Evolutionary conservation across 2,888 invertebrate genomes (phyloP).

Genomic region (Spisula solida): DNA sequence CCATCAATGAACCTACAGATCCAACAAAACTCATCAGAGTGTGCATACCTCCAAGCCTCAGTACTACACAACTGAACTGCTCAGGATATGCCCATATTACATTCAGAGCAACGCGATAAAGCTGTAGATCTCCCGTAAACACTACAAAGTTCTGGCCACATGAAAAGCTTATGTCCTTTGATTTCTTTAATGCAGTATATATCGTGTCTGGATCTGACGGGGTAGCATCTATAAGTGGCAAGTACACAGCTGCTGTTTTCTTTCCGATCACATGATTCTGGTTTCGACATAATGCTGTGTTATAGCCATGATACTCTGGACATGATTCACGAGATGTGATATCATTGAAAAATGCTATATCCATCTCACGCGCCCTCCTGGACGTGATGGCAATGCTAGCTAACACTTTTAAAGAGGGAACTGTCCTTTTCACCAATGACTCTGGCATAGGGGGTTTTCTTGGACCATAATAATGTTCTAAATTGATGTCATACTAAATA

Average conservation of each 20-base stretch:
- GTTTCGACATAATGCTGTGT: conserved; percentile 45
- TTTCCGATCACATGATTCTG: conserved; percentile 45
- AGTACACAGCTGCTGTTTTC: conserved; percentile 61
- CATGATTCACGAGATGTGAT: not conserved
- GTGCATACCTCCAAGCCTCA: conserved; percentile 76
- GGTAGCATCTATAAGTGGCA: conserved; percentile 66
- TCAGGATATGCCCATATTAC: conserved; percentile 69
- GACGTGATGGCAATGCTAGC: not conserved
- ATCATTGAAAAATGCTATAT: conserved; percentile 51
- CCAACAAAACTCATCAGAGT: conserved; percentile 75
- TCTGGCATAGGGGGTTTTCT: not conserved
- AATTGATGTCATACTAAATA: conserved; percentile 23
- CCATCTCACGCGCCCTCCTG: conserved; percentile 15
- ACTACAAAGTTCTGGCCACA: conserved; percentile 58
- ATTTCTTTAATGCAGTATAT: conserved; percentile 57
- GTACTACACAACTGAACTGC: conserved; percentile 55
- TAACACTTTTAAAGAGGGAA: not conserved
- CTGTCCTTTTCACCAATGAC: not conserved
- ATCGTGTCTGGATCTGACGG: conserved; percentile 66
- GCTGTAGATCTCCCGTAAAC: conserved; percentile 66
- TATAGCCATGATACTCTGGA: conserved; percentile 51
- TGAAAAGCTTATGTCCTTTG: conserved; percentile 34
- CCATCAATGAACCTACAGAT: conserved; percentile 69
- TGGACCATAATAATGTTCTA: conserved; percentile 12
- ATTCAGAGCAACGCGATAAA: conserved; percentile 68